These are phyloP conservation scores for Catagonus wagneri DNA, from an alignment of 2,113 vertebrate species.

Conservation along the genomic window DNA sequence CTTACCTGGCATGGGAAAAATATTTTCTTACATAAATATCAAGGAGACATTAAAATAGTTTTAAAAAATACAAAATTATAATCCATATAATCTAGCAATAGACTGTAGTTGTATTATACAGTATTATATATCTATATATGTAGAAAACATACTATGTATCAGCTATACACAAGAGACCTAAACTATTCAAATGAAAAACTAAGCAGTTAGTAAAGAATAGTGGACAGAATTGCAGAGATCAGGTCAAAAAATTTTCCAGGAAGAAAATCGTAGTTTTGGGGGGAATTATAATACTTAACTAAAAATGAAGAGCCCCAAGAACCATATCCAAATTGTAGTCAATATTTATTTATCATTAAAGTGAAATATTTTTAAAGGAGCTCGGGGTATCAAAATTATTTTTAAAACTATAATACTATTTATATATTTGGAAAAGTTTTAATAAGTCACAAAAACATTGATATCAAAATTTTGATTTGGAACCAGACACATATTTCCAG, in stretches of 20 bases:
- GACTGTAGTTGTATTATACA: background rate
- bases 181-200: slow-evolving; percentile 41
- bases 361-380: slow-evolving; percentile 37
- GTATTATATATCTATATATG: background rate
- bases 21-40: slow-evolving; percentile 27
- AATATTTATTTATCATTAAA: slow-evolving; percentile 33
- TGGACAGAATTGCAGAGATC: background rate
- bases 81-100: background rate
- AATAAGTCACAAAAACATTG: slow-evolving; percentile 47
- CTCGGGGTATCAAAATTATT: slow-evolving; percentile 11
- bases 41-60: slow-evolving; percentile 46
- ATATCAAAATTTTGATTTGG: slow-evolving; percentile 64
- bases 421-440: slow-evolving; percentile 20
- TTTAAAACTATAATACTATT: background rate
- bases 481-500: slow-evolving; percentile 70
- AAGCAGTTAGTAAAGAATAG: background rate
- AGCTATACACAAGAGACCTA: slow-evolving; percentile 13
- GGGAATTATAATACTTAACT: background rate
- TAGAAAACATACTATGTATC: background rate
- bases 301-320: background rate
- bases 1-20: slow-evolving; percentile 25
- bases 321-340: slow-evolving; percentile 11
- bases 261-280: background rate
- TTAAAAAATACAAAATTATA: slow-evolving; percentile 36
- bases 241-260: slow-evolving; percentile 22